Conservation (phyloP, 2,113 vertebrate species). For the Microcebus jonahi region DNA sequence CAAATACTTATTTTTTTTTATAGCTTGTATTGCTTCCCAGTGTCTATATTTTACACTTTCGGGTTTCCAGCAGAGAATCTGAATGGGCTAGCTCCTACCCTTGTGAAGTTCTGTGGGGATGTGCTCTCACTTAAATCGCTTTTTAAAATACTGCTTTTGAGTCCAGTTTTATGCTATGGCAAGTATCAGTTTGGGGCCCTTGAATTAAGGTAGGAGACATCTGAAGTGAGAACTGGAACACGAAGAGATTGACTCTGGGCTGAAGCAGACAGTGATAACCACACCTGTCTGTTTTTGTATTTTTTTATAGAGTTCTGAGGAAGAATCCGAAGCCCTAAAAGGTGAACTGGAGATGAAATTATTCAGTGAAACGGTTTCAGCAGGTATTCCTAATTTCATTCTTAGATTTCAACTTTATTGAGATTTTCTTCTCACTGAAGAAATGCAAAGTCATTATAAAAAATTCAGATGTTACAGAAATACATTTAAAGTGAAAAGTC, state of each 20-base stretch:
- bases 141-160: not conserved
- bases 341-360: slow-evolving; percentile 63
- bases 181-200: not conserved
- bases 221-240: not conserved
- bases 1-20: not conserved
- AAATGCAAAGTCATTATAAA: not conserved
- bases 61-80: not conserved
- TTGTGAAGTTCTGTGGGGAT: not conserved
- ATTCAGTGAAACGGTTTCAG: not conserved
- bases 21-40: not conserved
- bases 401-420: not conserved
- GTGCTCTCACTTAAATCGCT: not conserved
- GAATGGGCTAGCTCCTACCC: not conserved
- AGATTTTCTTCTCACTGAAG: not conserved
- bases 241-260: not conserved
- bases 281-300: not conserved
- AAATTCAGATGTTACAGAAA: not conserved
- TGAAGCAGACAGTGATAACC: rapidly evolving
- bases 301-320: slow-evolving; percentile 40
- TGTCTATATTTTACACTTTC: not conserved
- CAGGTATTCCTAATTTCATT: slow-evolving; percentile 72
- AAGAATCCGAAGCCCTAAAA: not conserved
- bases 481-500: not conserved
- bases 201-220: not conserved
- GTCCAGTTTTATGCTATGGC: not conserved